These are phyloP conservation scores for Neodontobutis hainanensis DNA, from an alignment of 2,113 vertebrate species.

Conservation along the genomic window DNA sequence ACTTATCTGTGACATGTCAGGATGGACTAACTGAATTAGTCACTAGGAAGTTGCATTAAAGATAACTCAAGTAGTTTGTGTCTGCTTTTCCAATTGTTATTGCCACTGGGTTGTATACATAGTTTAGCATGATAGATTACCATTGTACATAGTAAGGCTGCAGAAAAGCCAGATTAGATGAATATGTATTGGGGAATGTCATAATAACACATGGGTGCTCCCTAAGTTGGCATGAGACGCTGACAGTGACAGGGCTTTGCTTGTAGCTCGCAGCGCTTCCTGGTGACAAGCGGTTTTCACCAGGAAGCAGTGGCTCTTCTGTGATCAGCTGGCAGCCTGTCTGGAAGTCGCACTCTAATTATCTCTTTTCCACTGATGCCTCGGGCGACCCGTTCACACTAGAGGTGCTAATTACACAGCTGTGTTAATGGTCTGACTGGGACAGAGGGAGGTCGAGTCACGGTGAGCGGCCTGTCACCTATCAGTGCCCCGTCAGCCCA, in stretches of 20 bases:
- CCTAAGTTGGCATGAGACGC: neutral
- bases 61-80: too few relatives aligned
- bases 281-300: conserved; percentile 56
- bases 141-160: neutral
- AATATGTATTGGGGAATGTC: neutral
- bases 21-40: neutral
- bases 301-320: conserved; percentile 46
- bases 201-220: neutral
- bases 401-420: conserved; percentile 62
- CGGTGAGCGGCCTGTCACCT: conserved; percentile 5
- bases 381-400: conserved; percentile 41
- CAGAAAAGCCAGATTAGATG: neutral
- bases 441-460: conserved; percentile 13
- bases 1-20: conserved; percentile 8
- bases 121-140: neutral
- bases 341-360: conserved; percentile 58
- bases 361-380: conserved; percentile 41
- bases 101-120: neutral
- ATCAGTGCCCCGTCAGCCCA: neutral
- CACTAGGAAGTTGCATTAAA: neutral
- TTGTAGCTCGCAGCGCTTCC: conserved; percentile 18
- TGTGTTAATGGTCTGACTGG: conserved; percentile 54
- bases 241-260: conserved; percentile 38
- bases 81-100: neutral
- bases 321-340: conserved; percentile 54